phyloP scores from a whole-genome alignment of 2,888 invertebrate species.

The Carabus problematicus region DNA sequence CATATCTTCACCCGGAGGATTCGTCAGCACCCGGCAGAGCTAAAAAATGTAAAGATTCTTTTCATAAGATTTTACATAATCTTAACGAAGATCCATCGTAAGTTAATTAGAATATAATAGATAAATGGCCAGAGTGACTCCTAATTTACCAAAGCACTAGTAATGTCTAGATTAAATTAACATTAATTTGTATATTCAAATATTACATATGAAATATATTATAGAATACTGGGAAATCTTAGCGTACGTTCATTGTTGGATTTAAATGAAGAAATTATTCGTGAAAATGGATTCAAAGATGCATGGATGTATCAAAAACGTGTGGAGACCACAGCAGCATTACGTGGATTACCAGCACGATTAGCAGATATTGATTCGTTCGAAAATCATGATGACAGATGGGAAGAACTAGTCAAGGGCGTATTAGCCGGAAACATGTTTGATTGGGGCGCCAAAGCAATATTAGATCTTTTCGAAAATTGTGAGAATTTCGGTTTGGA shows the following conservation, averaged over 20 bases:
- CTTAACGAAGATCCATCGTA: conserved; percentile 82
- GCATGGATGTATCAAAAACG: conserved; percentile 86
- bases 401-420: conserved; percentile 71
- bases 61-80: conserved; percentile 78
- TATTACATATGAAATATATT: conserved; percentile 30
- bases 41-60: conserved; percentile 81
- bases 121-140: neutral
- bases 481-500: conserved; percentile 77
- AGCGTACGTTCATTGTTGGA: conserved; percentile 90
- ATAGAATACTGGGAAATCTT: conserved; percentile 68
- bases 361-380: conserved; percentile 75
- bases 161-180: conserved; percentile 13
- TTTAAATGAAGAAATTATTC: conserved; percentile 89
- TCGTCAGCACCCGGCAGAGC: conserved; percentile 81
- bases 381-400: conserved; percentile 64
- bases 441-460: conserved; percentile 96
- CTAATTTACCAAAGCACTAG: neutral
- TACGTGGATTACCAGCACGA: conserved; percentile 72
- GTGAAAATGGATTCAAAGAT: conserved; percentile 91
- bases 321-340: conserved; percentile 83
- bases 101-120: conserved; percentile 54
- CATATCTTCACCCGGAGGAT: conserved; percentile 77
- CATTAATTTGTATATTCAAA: conserved; percentile 21
- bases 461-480: conserved; percentile 81
- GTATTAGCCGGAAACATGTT: conserved; percentile 91